Evolutionary conservation across 2,113 vertebrate genomes (phyloP).

Genomic region (Cnemophilus loriae): DNA sequence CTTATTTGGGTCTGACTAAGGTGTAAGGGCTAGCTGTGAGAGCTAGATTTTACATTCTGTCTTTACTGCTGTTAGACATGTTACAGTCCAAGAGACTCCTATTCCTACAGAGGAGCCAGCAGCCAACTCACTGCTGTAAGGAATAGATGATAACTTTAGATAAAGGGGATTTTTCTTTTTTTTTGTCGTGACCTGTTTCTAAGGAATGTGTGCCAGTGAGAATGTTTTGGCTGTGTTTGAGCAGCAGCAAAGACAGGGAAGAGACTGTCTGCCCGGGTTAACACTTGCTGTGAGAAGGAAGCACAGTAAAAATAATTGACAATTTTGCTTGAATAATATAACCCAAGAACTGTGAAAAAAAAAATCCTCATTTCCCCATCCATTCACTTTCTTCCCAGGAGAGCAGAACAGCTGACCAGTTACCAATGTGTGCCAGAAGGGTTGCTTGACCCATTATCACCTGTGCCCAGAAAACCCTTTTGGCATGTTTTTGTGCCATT

Average conservation of each 20-base stretch:
- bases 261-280: background rate
- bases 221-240: background rate
- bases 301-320: background rate
- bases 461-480: background rate
- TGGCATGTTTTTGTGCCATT: background rate
- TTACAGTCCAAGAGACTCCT: background rate
- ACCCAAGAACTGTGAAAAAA: background rate
- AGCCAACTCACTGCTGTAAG: background rate
- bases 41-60: background rate
- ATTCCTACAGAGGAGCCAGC: background rate
- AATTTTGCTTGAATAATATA: background rate
- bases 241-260: background rate
- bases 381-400: background rate
- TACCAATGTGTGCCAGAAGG: background rate
- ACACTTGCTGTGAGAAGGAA: background rate
- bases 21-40: background rate
- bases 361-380: background rate
- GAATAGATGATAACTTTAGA: background rate
- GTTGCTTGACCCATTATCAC: fast-evolving
- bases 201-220: background rate
- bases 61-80: background rate
- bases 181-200: background rate
- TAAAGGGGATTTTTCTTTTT: background rate
- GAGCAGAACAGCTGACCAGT: background rate
- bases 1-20: background rate